A percentile compares a stretch with the other conserved stretches of the same genome.
Evolutionary conservation across 2,113 vertebrate species (phyloP).

Genomic region (Pelodiscus sinensis): DNA sequence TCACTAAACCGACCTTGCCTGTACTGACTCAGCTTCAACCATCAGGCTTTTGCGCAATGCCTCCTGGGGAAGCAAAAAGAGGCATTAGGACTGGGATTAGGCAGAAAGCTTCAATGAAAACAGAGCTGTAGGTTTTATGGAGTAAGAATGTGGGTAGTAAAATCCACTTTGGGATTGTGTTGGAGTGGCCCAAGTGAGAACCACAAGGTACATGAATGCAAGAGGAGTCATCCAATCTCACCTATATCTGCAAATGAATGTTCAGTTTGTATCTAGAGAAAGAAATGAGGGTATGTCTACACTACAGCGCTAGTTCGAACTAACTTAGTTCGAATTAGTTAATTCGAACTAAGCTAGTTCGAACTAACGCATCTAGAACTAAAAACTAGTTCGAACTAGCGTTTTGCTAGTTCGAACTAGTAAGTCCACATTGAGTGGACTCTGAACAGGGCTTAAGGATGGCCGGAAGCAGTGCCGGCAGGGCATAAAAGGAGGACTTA

Average conservation of each 20-base stretch:
- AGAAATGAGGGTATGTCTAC: too few relatives aligned
- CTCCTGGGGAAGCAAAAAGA: background rate
- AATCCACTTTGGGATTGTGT: background rate
- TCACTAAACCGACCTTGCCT: background rate
- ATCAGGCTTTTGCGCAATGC: background rate
- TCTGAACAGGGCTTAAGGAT: too few relatives aligned
- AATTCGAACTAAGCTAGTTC: too few relatives aligned
- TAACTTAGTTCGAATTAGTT: too few relatives aligned
- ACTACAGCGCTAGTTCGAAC: too few relatives aligned
- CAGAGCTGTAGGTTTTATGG: slow-evolving; percentile 23
- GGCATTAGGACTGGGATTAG: background rate
- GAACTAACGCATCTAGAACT: too few relatives aligned
- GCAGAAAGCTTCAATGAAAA: background rate
- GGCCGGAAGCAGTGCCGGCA: too few relatives aligned
- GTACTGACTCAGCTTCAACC: background rate
- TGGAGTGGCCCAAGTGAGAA: background rate
- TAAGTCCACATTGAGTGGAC: too few relatives aligned
- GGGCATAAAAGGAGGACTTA: too few relatives aligned
- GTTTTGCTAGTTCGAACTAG: too few relatives aligned
- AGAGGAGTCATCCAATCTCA: background rate
- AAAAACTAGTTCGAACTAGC: too few relatives aligned
- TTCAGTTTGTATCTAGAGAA: background rate
- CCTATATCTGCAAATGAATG: background rate
- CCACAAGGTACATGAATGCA: background rate
- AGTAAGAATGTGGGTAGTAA: background rate